Conservation (phyloP, 2,113 vertebrate species). For the Thryonomys swinderianus region DNA sequence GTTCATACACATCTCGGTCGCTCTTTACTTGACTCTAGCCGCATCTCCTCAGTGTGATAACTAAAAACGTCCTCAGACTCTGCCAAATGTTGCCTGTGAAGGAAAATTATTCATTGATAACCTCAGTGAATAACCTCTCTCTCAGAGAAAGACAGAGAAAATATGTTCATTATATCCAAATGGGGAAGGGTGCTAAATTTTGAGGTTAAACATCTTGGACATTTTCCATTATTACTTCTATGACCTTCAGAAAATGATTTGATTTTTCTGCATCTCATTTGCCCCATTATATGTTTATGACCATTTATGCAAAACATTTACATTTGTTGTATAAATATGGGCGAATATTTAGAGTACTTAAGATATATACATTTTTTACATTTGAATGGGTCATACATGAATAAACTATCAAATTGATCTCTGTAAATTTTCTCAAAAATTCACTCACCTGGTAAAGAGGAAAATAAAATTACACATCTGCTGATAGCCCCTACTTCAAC, state of each 20-base stretch:
- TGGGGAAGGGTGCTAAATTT: neutral
- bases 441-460: neutral
- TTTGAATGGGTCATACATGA: neutral
- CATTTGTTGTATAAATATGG: neutral
- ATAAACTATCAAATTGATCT: neutral
- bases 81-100: neutral
- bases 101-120: neutral
- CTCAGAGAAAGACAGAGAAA: neutral
- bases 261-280: neutral
- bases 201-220: neutral
- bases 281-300: neutral
- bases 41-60: neutral
- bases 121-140: neutral
- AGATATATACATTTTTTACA: neutral
- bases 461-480: neutral
- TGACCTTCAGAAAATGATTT: neutral
- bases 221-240: neutral
- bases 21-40: neutral
- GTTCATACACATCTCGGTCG: neutral
- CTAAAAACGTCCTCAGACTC: neutral
- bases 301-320: neutral
- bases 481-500: neutral
- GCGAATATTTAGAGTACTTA: neutral
- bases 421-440: neutral
- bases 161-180: neutral